Conservation (phyloP, 2,888 invertebrate genomes). For the Cosmia trapezina region DNA sequence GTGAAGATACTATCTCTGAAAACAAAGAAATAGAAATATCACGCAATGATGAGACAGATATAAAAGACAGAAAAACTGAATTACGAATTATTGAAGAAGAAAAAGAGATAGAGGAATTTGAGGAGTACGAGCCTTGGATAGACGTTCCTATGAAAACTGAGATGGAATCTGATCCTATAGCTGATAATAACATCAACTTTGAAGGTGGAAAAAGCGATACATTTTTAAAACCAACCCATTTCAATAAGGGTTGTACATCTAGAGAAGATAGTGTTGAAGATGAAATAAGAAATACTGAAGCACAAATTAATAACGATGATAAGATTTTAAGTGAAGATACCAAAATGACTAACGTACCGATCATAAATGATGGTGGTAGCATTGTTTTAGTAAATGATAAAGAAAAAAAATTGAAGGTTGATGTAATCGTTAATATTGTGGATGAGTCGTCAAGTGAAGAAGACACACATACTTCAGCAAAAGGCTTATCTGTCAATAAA, state of each 20-base stretch:
- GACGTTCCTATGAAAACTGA: constrained; percentile 9
- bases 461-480: background rate
- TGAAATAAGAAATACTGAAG: background rate
- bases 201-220: background rate
- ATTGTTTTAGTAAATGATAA: background rate
- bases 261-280: background rate
- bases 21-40: background rate
- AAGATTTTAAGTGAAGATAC: background rate
- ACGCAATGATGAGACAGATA: no score
- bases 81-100: background rate
- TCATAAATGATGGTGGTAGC: background rate
- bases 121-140: constrained; percentile 23
- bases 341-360: no score
- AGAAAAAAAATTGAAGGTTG: background rate
- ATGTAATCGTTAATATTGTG: background rate
- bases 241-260: background rate
- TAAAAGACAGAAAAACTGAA: background rate
- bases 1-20: background rate
- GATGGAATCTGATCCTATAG: constrained; percentile 14
- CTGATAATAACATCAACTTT: background rate
- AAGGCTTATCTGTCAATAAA: background rate
- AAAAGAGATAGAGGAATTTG: background rate
- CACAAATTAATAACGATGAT: background rate
- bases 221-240: background rate
- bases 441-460: background rate